A percentile compares a stretch with the other conserved stretches of the same genome.
Conservation (phyloP, 2,113 vertebrate species). For the Xiphorhynchus elegans region DNA sequence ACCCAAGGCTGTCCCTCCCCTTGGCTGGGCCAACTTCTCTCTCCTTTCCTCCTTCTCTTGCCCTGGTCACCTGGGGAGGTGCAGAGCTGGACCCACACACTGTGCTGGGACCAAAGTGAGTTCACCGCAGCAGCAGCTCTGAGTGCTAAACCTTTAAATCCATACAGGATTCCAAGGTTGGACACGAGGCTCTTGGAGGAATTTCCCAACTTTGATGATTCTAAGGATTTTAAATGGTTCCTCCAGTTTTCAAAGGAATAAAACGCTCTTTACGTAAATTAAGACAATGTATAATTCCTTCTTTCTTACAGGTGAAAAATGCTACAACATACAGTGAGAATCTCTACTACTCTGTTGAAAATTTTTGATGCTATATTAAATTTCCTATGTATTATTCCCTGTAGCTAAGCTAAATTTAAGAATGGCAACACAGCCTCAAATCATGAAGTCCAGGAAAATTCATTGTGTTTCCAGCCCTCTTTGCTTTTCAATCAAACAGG, state of each 20-base stretch:
- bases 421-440: neutral
- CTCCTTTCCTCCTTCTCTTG: neutral
- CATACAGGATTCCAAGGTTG: neutral
- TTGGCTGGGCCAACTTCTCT: neutral
- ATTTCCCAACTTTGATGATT: neutral
- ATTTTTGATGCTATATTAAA: neutral
- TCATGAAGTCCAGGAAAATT: neutral
- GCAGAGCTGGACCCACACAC: neutral
- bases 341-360: neutral
- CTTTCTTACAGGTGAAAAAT: neutral
- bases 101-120: neutral
- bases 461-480: rapidly evolving
- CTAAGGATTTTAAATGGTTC: neutral
- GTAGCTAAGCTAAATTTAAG: neutral
- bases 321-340: neutral
- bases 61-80: neutral
- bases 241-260: neutral
- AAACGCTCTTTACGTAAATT: neutral
- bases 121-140: neutral
- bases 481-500: neutral
- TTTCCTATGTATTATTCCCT: neutral
- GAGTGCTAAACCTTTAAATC: neutral
- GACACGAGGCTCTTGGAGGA: neutral
- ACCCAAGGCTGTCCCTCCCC: neutral
- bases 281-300: neutral